These are phyloP conservation scores for Stictocephala bisonia DNA, from an alignment of 2,888 invertebrate species.

Conservation along the genomic window DNA sequence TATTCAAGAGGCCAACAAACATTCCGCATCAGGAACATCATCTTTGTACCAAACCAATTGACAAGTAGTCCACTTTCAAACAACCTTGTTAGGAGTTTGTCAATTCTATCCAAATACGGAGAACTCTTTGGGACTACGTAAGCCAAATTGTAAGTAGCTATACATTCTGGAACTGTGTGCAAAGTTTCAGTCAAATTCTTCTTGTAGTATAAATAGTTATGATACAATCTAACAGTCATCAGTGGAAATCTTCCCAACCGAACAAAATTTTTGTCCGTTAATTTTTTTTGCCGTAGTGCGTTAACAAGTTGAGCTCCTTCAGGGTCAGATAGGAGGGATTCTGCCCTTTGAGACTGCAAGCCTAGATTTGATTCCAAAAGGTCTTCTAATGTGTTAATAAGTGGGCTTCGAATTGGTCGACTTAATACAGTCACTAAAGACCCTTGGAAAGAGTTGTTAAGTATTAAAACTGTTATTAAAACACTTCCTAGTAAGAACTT, in stretches of 20 bases:
- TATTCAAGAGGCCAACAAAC: not conserved
- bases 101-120: not conserved
- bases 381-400: not conserved
- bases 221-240: not conserved
- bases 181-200: constrained; percentile 6
- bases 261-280: not conserved
- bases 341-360: constrained; percentile 12
- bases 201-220: not conserved
- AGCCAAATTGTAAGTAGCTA: not conserved
- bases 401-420: not conserved
- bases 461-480: not conserved
- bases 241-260: not conserved
- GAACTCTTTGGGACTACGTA: constrained; percentile 8
- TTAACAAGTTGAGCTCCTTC: not conserved
- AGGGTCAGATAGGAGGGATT: constrained; percentile 5
- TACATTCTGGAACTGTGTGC: constrained; percentile 20
- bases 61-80: not conserved
- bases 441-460: constrained; percentile 15
- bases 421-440: constrained; percentile 2
- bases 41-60: not conserved
- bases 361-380: not conserved
- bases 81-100: no score
- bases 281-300: constrained; percentile 2
- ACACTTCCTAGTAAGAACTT: constrained; percentile 13
- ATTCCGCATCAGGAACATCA: not conserved